phyloP scores from a whole-genome alignment of 2,797 vertebrate genomes.

The Malacoraja senta region DNA sequence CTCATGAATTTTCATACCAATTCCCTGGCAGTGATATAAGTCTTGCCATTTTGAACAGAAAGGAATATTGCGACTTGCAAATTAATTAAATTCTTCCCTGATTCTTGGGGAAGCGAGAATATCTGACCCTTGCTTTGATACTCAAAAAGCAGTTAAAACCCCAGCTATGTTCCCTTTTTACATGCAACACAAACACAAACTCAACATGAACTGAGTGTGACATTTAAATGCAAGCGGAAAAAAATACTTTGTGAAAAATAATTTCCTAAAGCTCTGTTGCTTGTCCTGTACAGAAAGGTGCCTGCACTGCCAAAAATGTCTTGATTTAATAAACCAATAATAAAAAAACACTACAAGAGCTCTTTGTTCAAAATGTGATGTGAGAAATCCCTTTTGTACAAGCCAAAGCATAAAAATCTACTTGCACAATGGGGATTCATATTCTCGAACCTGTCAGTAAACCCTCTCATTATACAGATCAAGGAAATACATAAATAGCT shows the following conservation, averaged over 20 bases:
- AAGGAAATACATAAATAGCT: not conserved
- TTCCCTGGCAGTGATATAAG: no score
- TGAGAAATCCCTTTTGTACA: not conserved
- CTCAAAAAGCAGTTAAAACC: no score
- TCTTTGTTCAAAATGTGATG: not conserved
- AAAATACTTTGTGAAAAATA: not conserved
- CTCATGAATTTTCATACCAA: no score
- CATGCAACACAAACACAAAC: no score
- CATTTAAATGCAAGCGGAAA: not conserved
- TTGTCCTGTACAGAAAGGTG: not conserved
- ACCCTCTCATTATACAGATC: not conserved
- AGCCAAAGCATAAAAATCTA: not conserved
- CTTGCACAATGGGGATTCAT: not conserved
- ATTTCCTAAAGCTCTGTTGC: not conserved
- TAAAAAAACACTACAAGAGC: not conserved
- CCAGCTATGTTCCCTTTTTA: no score
- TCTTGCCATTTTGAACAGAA: no score
- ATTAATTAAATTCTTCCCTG: no score
- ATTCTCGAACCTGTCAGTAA: not conserved
- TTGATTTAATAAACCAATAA: not conserved
- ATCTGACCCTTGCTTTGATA: no score
- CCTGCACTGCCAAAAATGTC: not conserved
- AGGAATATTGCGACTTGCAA: no score
- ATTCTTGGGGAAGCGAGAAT: no score
- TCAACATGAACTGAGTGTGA: no score